Conservation (phyloP, 1,140 invertebrate species). For the Drosophila yakuba region DNA sequence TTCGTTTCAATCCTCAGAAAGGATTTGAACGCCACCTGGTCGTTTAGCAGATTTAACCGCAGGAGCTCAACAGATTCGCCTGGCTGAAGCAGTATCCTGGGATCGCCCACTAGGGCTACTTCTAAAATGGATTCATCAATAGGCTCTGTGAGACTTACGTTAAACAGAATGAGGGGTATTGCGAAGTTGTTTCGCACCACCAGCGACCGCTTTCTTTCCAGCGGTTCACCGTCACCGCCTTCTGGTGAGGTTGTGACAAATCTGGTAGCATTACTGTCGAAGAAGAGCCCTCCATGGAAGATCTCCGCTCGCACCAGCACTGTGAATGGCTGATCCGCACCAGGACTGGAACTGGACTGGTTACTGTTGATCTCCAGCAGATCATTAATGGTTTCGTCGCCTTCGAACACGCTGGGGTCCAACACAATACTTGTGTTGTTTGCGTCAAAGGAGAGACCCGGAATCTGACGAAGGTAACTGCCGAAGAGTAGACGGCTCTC, state of each 20-base stretch:
- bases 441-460: conserved; percentile 61
- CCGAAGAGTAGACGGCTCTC: conserved; percentile 53
- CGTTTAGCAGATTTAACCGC: conserved; percentile 53
- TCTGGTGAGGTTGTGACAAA: conserved; percentile 53
- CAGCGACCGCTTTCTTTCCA: conserved; percentile 51
- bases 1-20: conserved; percentile 65
- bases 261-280: conserved; percentile 62
- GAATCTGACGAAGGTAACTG: conserved; percentile 56
- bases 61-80: conserved; percentile 63
- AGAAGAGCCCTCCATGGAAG: conserved; percentile 67
- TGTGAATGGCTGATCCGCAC: conserved; percentile 46
- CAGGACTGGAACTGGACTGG: conserved; percentile 7
- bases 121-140: conserved; percentile 55
- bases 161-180: conserved; percentile 59
- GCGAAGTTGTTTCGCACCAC: conserved; percentile 66
- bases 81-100: conserved; percentile 58
- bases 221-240: conserved; percentile 11
- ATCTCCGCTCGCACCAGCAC: conserved; percentile 72
- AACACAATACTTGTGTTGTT: conserved; percentile 62
- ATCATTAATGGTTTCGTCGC: conserved; percentile 56
- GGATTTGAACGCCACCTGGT: conserved; percentile 52
- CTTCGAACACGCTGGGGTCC: conserved; percentile 62
- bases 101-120: conserved; percentile 72
- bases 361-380: conserved; percentile 45
- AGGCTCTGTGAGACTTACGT: conserved; percentile 47